These are phyloP conservation scores for Ceyx erithaca DNA, from an alignment of 2,797 vertebrate genomes.

Conservation along the genomic window DNA sequence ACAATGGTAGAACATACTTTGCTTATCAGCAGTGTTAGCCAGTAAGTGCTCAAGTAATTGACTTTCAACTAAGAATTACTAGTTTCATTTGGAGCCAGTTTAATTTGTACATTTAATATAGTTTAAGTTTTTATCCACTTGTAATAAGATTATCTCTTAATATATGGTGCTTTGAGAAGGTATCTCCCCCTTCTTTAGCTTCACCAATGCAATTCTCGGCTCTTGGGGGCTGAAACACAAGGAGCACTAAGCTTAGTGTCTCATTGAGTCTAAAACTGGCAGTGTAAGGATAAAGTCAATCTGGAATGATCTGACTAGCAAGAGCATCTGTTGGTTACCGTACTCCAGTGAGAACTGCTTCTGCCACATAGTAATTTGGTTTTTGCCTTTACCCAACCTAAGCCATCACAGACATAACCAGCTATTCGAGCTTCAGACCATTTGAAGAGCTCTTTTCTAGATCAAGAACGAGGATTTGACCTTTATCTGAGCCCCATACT, in stretches of 20 bases:
- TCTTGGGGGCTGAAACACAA: not conserved
- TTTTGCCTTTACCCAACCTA: not conserved
- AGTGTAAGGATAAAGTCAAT: not conserved
- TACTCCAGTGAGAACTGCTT: not conserved
- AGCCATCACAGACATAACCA: not conserved
- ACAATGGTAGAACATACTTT: conserved; percentile 1
- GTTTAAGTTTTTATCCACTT: not conserved
- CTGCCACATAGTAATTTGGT: not conserved
- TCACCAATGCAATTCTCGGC: not conserved
- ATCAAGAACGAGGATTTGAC: not conserved
- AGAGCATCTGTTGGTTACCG: not conserved
- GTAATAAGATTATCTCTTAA: not conserved
- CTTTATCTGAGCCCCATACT: not conserved
- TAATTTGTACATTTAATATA: conserved; percentile 20
- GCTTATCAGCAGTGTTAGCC: not conserved
- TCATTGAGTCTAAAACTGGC: not conserved
- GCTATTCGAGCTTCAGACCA: not conserved
- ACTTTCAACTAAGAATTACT: conserved; percentile 20
- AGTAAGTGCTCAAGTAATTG: not conserved
- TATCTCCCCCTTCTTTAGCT: not conserved
- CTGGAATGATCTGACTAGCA: not conserved
- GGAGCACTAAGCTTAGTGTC: not conserved
- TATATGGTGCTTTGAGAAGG: not conserved
- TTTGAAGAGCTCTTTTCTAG: not conserved
- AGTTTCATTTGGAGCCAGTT: not conserved